Evolutionary conservation across 92 coral and sea anemone species (phyloP), one percentile per base, ranked within the genome.

Genomic region (Paragorgia papillata): DNA sequence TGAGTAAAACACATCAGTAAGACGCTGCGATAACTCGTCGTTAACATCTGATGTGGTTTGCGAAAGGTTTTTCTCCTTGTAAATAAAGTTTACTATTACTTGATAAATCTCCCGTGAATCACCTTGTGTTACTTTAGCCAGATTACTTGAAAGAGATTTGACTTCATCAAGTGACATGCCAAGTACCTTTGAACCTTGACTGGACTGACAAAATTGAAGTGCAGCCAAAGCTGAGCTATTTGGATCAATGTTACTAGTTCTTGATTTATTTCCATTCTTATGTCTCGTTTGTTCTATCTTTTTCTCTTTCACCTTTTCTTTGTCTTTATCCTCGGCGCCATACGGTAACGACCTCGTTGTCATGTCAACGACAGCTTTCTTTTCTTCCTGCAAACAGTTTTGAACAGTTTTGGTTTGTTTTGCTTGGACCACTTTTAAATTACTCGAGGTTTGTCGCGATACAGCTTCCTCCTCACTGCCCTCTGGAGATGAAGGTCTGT

Each of bases 391-490:
- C 15, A 31, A 21, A 80, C 74, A 49, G 62, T 62, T 62, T 31
- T 57, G 63, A 67, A 81, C 29, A 30, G 86, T 69, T 5, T 65
- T 81, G 44, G 75, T 80, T 7, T 49, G 65, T 5, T 87, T 88
- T 34, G 86, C 64, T 44, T 74, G 83, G n/a, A 89, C 90, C 28
- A 91, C 76, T 46, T 44, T 35, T 13, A 48, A 44, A 29, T 68
- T 56, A 24, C 15, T 56, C 22, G 20, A 68, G 21, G 58, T 68
- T 28, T 54, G 75, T 17, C 33, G 75, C 18, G 27, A 25, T 18
- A 56, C 44, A 18, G 75, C 15, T 12, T 12, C 75, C 37, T 49
- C 54, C 22, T 68, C 75, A 31, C 58, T 44, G 22, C 75, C 75
- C 32, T 68, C 75, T 8, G 75, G 75, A 25, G 59, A 48, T 1